phyloP scores from a whole-genome alignment of 2,797 vertebrate genomes.

The Hippopotamyrus pictus region DNA sequence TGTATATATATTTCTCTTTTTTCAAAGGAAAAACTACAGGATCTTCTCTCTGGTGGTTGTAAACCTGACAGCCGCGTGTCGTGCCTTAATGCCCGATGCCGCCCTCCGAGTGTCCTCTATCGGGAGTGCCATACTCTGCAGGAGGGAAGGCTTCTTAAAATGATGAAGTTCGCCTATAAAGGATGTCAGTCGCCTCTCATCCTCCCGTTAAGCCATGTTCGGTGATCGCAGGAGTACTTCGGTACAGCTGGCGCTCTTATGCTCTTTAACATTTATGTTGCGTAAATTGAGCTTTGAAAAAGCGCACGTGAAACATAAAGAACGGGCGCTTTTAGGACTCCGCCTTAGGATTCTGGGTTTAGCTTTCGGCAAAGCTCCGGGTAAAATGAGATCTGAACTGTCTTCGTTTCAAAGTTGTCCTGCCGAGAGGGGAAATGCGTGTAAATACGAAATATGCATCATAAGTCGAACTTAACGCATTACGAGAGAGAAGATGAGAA shows the following conservation, averaged over 20 bases:
- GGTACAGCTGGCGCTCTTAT: background rate
- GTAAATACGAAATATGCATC: background rate
- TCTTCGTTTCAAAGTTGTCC: slow-evolving; percentile 13
- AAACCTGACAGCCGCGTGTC: slow-evolving; percentile 21
- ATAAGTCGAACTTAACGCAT: background rate
- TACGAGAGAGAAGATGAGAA: background rate
- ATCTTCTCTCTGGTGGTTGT: slow-evolving; percentile 19
- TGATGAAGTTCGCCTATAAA: slow-evolving; percentile 16
- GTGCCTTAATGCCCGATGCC: slow-evolving; percentile 30
- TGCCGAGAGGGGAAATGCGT: background rate
- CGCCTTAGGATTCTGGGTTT: background rate
- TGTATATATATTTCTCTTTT: background rate
- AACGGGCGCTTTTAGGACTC: background rate
- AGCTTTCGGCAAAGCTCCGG: background rate
- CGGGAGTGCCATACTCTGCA: slow-evolving; percentile 31
- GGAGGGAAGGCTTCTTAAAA: slow-evolving; percentile 8
- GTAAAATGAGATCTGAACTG: background rate
- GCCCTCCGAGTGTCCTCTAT: slow-evolving; percentile 25
- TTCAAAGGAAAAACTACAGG: slow-evolving; percentile 8
- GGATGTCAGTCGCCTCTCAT: slow-evolving; percentile 17
- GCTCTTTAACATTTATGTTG: background rate
- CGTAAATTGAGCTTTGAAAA: slow-evolving; percentile 9
- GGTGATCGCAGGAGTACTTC: slow-evolving; percentile 9
- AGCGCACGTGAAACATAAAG: background rate
- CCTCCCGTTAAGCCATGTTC: slow-evolving; percentile 14